Conservation (phyloP, 2,797 vertebrate species). For the Spheniscus humboldti region DNA sequence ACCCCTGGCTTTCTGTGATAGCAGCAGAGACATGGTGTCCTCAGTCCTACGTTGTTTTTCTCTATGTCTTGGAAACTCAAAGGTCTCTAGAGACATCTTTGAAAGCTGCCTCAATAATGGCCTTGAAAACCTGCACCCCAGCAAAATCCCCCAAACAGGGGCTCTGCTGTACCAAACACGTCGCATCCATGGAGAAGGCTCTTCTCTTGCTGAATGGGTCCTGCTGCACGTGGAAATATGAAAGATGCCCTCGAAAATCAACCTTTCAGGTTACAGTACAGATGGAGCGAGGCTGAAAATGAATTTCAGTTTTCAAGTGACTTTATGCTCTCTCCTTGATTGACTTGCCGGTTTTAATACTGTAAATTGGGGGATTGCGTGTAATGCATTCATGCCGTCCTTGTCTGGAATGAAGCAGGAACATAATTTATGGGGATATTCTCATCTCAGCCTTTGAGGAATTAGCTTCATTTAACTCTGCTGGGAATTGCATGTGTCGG, state of each 20-base stretch:
- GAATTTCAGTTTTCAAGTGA: constrained; percentile 38
- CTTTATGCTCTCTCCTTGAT: constrained; percentile 29
- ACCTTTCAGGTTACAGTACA: not conserved
- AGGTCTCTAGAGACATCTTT: not conserved
- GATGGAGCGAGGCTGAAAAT: not conserved
- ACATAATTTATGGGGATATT: constrained; percentile 58
- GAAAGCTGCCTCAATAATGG: not conserved
- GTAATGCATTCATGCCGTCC: not conserved
- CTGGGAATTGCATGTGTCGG: constrained; percentile 35
- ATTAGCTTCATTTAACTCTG: constrained; percentile 62
- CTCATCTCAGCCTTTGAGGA: constrained; percentile 61
- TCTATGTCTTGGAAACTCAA: not conserved
- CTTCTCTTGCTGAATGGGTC: not conserved
- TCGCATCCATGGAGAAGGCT: not conserved
- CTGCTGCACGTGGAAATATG: not conserved
- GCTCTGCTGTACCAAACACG: not conserved
- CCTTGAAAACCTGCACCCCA: not conserved
- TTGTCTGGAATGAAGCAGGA: constrained; percentile 51
- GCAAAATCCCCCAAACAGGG: not conserved
- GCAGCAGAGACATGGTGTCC: not conserved
- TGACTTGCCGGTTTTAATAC: constrained; percentile 41
- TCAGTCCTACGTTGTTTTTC: not conserved
- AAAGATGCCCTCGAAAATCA: not conserved
- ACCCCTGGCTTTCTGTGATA: not conserved
- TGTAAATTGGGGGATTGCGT: not conserved